A percentile compares a stretch with the other conserved stretches of the same genome.
Conservation (phyloP, 2,888 invertebrate species). For the Trissolcus brochymenae region DNA sequence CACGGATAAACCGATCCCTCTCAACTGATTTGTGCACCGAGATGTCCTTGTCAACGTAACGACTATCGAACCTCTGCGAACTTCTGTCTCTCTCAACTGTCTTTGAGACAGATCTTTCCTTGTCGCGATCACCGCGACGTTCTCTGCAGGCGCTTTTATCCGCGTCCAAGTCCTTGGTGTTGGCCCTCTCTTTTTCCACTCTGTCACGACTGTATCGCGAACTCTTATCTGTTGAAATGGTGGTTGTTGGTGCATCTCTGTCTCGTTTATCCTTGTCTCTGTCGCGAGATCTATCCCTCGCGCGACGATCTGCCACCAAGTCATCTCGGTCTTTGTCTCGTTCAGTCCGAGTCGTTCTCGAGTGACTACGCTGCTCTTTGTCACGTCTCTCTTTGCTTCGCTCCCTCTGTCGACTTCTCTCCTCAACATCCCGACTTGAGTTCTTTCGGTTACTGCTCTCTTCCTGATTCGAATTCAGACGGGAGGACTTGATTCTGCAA, state of each 20-base stretch:
- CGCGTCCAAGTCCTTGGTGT: conserved; percentile 58
- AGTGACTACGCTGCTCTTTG: conserved; percentile 69
- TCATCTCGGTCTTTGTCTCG: conserved; percentile 77
- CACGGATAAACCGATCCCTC: conserved; percentile 78
- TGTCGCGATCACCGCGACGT: conserved; percentile 67
- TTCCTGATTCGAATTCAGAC: conserved; percentile 69
- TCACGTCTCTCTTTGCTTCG: conserved; percentile 70
- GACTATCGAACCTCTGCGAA: conserved; percentile 65
- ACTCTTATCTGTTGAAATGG: conserved; percentile 53
- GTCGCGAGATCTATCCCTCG: conserved; percentile 78
- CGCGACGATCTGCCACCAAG: conserved; percentile 80
- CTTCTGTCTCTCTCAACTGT: conserved; percentile 61
- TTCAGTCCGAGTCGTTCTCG: conserved; percentile 56
- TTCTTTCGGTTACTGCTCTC: conserved; percentile 72
- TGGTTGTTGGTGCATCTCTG: conserved; percentile 77
- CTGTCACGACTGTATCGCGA: conserved; percentile 54
- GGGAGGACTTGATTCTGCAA: conserved; percentile 62
- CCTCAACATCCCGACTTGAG: conserved; percentile 70
- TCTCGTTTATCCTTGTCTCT: conserved; percentile 77
- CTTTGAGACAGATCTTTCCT: conserved; percentile 63
- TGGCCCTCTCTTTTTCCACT: conserved; percentile 60
- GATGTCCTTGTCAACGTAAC: conserved; percentile 69
- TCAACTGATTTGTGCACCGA: conserved; percentile 71
- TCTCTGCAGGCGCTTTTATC: conserved; percentile 65
- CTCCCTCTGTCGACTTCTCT: conserved; percentile 77